phyloP scores from a whole-genome alignment of 1,140 invertebrate genomes.

The Orchestia grillus region DNA sequence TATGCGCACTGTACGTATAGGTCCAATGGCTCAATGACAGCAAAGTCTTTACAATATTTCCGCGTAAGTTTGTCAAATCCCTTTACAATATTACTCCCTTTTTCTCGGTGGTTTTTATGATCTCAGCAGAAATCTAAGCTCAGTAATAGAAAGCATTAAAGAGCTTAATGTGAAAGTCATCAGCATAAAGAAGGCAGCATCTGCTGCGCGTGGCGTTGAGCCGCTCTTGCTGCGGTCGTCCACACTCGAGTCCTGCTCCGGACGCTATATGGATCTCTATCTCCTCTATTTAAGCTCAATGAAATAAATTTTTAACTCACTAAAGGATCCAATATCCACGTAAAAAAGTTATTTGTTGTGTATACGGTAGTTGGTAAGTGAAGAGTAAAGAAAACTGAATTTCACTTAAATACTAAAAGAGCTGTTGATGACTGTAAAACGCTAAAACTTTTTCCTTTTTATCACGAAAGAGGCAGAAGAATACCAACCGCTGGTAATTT shows the following conservation, averaged over 20 bases:
- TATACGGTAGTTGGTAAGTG: neutral
- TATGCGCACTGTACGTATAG: too few relatives aligned
- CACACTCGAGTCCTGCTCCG: neutral
- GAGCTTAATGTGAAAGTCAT: conserved; percentile 8
- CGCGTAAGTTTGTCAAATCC: neutral
- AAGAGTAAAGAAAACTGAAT: too few relatives aligned
- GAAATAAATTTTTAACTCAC: neutral
- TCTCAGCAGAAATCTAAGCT: neutral
- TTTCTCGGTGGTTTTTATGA: neutral
- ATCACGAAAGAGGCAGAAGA: too few relatives aligned
- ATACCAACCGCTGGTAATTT: too few relatives aligned
- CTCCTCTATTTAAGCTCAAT: neutral
- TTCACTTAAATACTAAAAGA: neutral
- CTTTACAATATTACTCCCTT: neutral
- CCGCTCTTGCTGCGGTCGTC: neutral
- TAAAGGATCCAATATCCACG: neutral
- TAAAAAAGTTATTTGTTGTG: neutral
- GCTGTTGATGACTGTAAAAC: too few relatives aligned
- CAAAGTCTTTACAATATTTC: neutral
- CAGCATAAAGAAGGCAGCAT: neutral
- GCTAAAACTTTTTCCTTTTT: too few relatives aligned
- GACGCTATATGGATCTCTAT: neutral
- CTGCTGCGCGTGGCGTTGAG: neutral
- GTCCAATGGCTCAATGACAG: neutral
- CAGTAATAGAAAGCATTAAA: neutral